phyloP scores from a whole-genome alignment of 2,113 vertebrate species.

The Gymnarchus niloticus region DNA sequence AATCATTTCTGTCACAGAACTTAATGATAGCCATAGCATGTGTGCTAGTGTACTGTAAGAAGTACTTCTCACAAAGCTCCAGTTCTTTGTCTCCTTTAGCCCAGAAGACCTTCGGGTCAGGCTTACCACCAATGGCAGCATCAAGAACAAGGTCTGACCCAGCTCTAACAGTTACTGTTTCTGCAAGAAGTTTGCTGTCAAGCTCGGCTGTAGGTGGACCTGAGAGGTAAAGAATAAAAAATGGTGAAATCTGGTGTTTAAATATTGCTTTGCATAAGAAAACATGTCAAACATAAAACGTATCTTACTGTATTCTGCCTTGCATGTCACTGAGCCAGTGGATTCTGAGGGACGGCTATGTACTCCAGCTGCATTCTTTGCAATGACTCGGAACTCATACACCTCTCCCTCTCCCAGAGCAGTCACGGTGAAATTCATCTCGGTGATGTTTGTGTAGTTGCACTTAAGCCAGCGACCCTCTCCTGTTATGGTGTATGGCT shows the following conservation, averaged over 20 bases:
- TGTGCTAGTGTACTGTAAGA: slow-evolving; percentile 84
- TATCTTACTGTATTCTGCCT: slow-evolving; percentile 91
- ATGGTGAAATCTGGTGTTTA: not conserved
- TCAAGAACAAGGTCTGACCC: slow-evolving; percentile 96
- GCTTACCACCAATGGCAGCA: slow-evolving; percentile 88
- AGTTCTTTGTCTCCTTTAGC: slow-evolving; percentile 87
- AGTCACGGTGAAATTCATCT: slow-evolving; percentile 83
- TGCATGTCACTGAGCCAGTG: slow-evolving; percentile 90
- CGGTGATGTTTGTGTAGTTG: slow-evolving; percentile 92
- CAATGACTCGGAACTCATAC: slow-evolving; percentile 91
- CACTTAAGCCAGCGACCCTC: slow-evolving; percentile 96
- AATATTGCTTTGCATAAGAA: not conserved
- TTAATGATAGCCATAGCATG: slow-evolving; percentile 90
- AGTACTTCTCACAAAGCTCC: slow-evolving; percentile 88
- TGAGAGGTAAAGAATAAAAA: slow-evolving; percentile 38
- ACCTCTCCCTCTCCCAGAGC: slow-evolving; percentile 87
- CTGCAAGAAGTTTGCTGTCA: slow-evolving; percentile 83
- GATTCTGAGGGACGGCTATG: slow-evolving; percentile 83
- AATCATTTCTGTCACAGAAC: slow-evolving; percentile 92
- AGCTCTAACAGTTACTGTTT: slow-evolving; percentile 81
- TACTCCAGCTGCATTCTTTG: slow-evolving; percentile 87
- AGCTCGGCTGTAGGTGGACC: slow-evolving; percentile 91
- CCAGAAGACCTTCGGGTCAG: slow-evolving; percentile 93
- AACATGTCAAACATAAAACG: not conserved
- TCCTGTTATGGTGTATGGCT: slow-evolving; percentile 80